A percentile compares a stretch with the other conserved stretches of the same genome.
These are phyloP conservation scores for Papilio dardanus DNA, from an alignment of 1,140 invertebrate genomes.

Conservation along the genomic window DNA sequence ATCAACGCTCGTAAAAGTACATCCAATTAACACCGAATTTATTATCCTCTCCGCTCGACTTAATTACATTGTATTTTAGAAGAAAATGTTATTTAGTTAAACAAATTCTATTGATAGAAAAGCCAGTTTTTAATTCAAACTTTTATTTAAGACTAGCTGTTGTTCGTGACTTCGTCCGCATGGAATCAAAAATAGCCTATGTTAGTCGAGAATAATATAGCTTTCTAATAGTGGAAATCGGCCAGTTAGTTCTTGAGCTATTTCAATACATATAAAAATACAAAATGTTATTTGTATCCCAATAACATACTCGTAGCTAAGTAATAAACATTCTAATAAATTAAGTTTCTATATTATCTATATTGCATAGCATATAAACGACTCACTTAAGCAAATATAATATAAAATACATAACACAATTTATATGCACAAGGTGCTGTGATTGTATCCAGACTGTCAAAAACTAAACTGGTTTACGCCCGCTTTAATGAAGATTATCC, in stretches of 20 bases:
- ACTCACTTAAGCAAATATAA: neutral
- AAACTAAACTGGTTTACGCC: conserved; percentile 2
- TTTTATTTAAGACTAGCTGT: too few relatives aligned
- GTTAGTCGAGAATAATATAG: too few relatives aligned
- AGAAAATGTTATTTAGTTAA: neutral
- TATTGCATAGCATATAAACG: neutral
- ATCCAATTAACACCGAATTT: conserved; percentile 1
- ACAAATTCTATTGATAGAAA: neutral
- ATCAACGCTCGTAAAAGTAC: neutral
- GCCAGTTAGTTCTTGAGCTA: too few relatives aligned
- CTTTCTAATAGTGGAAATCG: too few relatives aligned
- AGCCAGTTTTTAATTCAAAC: too few relatives aligned
- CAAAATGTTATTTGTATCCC: too few relatives aligned
- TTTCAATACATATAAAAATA: too few relatives aligned
- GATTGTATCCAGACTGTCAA: neutral
- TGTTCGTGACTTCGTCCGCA: too few relatives aligned
- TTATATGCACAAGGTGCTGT: neutral
- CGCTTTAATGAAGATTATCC: neutral
- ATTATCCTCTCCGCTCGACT: neutral
- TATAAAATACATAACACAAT: conserved; percentile 7
- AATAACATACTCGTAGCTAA: too few relatives aligned
- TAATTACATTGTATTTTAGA: conserved; percentile 13
- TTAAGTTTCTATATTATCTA: neutral
- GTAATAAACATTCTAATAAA: neutral
- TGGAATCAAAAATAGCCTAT: too few relatives aligned